phyloP scores from a whole-genome alignment of 2,113 vertebrate species.

The Tursiops truncatus region DNA sequence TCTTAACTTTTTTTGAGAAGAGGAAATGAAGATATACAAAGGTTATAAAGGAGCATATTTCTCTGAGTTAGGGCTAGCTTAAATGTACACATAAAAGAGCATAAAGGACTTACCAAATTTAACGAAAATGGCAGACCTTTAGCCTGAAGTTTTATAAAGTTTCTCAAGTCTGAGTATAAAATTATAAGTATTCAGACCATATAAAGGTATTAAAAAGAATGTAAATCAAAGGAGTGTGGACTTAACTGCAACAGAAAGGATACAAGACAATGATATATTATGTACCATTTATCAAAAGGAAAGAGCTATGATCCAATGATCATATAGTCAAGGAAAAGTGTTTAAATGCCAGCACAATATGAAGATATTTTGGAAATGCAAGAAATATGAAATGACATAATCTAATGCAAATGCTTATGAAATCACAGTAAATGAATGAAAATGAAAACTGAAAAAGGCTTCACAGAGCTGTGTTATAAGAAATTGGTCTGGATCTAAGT shows the following conservation, averaged over 20 bases:
- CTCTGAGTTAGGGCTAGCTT: not conserved
- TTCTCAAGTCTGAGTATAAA: not conserved
- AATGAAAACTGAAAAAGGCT: not conserved
- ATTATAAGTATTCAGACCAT: not conserved
- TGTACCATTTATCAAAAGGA: not conserved
- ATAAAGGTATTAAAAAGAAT: not conserved
- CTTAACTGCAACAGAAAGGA: not conserved
- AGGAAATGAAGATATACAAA: not conserved
- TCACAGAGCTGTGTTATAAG: not conserved
- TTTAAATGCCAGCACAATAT: not conserved
- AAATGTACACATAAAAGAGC: not conserved
- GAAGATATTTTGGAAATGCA: not conserved
- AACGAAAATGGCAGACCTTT: not conserved
- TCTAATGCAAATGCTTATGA: not conserved
- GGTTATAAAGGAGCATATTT: not conserved
- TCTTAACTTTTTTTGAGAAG: not conserved
- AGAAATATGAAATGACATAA: not conserved
- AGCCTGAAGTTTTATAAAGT: not conserved
- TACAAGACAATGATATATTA: not conserved
- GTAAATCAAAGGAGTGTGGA: not conserved
- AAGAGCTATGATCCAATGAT: not conserved
- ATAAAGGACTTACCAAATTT: not conserved
- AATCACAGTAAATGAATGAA: not conserved
- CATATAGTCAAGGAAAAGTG: not conserved
- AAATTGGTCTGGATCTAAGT: not conserved